Evolutionary conservation across 2,113 vertebrate genomes (phyloP).

Genomic region (Miniopterus natalensis): DNA sequence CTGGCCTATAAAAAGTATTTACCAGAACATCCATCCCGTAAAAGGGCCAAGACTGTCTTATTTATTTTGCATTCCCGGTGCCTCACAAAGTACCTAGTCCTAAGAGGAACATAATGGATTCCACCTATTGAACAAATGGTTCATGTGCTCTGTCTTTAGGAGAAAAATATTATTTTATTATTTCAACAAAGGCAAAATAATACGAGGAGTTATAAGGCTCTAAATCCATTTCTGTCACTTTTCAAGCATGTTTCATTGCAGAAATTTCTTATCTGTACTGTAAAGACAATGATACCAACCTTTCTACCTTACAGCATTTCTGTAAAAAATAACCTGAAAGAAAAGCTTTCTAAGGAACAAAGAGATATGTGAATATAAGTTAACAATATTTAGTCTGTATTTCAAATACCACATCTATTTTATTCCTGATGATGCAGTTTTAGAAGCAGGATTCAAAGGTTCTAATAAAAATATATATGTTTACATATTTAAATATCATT

Average conservation of each 20-base stretch:
- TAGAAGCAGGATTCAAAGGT: background rate
- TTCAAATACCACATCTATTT: background rate
- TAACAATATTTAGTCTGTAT: background rate
- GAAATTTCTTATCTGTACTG: background rate
- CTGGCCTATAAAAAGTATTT: background rate
- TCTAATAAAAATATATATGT: background rate
- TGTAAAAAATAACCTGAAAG: background rate
- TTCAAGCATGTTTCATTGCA: background rate
- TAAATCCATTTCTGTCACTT: conserved; percentile 3
- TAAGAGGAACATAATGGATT: background rate
- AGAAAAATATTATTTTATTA: background rate
- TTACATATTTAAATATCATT: background rate
- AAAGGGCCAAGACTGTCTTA: background rate
- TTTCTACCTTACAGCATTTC: background rate
- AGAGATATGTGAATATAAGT: background rate
- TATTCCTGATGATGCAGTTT: background rate
- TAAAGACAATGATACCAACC: background rate
- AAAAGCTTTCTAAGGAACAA: background rate
- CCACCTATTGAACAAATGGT: background rate
- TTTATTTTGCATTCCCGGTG: background rate
- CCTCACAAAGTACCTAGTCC: background rate
- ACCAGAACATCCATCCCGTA: background rate
- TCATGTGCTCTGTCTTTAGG: background rate
- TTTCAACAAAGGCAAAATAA: conserved; percentile 17
- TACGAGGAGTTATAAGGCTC: background rate